These are phyloP conservation scores for Montipora capricornis DNA, from an alignment of 64 coral and sea anemone genomes.

Conservation along the genomic window DNA sequence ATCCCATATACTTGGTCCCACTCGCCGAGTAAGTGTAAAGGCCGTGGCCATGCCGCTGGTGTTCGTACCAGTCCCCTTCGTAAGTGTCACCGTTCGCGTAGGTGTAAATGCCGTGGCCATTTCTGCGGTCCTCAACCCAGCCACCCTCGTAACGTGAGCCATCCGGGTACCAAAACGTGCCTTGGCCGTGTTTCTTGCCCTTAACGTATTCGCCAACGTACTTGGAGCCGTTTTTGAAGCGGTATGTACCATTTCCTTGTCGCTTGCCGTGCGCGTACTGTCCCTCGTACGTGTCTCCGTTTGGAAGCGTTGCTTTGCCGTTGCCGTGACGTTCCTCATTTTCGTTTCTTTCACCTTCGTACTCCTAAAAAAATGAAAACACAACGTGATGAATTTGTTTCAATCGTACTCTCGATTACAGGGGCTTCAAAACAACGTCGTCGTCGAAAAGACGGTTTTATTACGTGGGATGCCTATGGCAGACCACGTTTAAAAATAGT, in stretches of 20 bases:
- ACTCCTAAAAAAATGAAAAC: conserved; percentile 56
- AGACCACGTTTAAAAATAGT: too few species aligned
- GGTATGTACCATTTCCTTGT: conserved; percentile 93
- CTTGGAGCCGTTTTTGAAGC: conserved; percentile 91
- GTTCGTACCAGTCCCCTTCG: conserved; percentile 97
- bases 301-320: conserved; percentile 94
- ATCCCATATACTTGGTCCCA: conserved; percentile 89
- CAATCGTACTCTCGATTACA: too few species aligned
- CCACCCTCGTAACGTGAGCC: conserved; percentile 94
- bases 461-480: too few species aligned
- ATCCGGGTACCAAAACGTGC: conserved; percentile 98
- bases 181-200: conserved; percentile 90
- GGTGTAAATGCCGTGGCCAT: conserved; percentile 92
- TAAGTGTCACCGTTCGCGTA: conserved; percentile 95
- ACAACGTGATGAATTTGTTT: not conserved
- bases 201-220: conserved; percentile 89
- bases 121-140: conserved; percentile 90
- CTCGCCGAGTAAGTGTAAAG: conserved; percentile 85
- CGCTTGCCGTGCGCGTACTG: conserved; percentile 95
- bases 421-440: not conserved
- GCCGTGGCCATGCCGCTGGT: conserved; percentile 89
- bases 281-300: conserved; percentile 93
- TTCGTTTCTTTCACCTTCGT: conserved; percentile 95
- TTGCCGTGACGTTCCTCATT: conserved; percentile 90
- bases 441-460: too few species aligned